Percentiles rank a stretch among this genome's conserved stretches.
Conservation (phyloP, 2,797 vertebrate species). For the Chlorospingus semifuscus region DNA sequence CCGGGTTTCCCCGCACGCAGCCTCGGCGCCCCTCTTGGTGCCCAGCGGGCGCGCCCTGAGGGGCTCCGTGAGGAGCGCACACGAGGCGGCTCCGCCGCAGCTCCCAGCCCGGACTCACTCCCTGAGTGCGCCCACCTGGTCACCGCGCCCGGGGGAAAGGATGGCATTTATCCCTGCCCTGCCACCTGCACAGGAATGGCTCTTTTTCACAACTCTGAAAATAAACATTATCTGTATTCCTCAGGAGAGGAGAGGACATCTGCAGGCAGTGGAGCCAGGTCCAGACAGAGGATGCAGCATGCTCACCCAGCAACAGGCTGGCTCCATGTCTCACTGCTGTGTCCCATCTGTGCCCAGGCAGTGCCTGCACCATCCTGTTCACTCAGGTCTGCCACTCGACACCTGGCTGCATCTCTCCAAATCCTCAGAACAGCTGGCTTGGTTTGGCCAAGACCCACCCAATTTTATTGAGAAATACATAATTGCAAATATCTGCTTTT, state of each 20-base stretch:
- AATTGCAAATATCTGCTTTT: neutral
- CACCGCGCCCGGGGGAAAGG: neutral
- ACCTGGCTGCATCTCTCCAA: neutral
- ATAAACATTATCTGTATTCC: neutral
- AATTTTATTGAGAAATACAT: neutral
- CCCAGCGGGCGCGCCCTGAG: neutral
- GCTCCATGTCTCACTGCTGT: neutral
- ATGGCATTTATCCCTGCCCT: neutral
- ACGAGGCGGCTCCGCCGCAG: neutral
- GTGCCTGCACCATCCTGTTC: rapidly evolving
- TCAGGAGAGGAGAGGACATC: neutral
- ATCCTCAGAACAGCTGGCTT: neutral
- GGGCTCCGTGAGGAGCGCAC: neutral
- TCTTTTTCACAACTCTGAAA: neutral
- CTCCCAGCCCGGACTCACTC: neutral
- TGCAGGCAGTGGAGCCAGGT: rapidly evolving
- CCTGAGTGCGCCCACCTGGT: rapidly evolving
- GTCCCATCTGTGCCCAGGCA: rapidly evolving
- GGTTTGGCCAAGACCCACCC: neutral
- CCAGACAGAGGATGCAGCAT: neutral
- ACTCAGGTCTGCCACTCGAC: rapidly evolving
- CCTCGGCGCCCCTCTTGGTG: neutral
- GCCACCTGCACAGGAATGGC: neutral
- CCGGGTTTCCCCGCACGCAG: neutral
- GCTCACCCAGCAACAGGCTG: rapidly evolving